A percentile compares a stretch with the other conserved stretches of the same genome.
Conservation (phyloP, 1,140 invertebrate genomes). For the Chymomyza costata region DNA sequence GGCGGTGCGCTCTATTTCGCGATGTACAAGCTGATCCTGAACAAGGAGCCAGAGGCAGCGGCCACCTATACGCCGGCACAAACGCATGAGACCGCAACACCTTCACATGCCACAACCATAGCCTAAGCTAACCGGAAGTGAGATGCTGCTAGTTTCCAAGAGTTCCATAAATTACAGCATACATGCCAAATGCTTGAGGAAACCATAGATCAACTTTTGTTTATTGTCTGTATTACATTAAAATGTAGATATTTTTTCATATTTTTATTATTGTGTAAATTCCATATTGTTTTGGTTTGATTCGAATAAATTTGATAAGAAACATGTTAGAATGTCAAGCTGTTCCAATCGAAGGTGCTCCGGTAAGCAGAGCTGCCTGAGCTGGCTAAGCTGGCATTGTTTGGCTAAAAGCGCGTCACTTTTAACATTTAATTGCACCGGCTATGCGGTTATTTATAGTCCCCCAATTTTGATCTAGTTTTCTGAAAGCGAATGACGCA, state of each 20-base stretch:
- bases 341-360: conserved; percentile 33
- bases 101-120: conserved; percentile 49
- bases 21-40: conserved; percentile 81
- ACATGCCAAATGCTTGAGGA: too few relatives aligned
- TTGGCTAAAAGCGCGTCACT: conserved; percentile 20
- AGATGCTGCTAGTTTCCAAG: too few relatives aligned
- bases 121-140: conserved; percentile 30
- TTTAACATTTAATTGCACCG: conserved; percentile 45
- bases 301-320: conserved; percentile 21
- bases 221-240: too few relatives aligned
- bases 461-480: conserved; percentile 42
- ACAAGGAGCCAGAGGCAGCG: conserved; percentile 61
- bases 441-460: conserved; percentile 18
- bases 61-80: conserved; percentile 61
- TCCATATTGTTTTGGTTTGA: conserved; percentile 27
- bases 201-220: too few relatives aligned
- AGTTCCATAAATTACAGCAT: too few relatives aligned
- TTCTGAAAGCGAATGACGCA: background rate
- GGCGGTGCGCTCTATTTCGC: conserved; percentile 81
- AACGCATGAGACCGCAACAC: conserved; percentile 35
- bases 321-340: too few relatives aligned
- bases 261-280: conserved; percentile 48
- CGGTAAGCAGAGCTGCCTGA: conserved; percentile 17
- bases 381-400: background rate
- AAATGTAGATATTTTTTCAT: too few relatives aligned